Evolutionary conservation across 2,888 invertebrate species (phyloP).

Genomic region (Stenodera caucasica): DNA sequence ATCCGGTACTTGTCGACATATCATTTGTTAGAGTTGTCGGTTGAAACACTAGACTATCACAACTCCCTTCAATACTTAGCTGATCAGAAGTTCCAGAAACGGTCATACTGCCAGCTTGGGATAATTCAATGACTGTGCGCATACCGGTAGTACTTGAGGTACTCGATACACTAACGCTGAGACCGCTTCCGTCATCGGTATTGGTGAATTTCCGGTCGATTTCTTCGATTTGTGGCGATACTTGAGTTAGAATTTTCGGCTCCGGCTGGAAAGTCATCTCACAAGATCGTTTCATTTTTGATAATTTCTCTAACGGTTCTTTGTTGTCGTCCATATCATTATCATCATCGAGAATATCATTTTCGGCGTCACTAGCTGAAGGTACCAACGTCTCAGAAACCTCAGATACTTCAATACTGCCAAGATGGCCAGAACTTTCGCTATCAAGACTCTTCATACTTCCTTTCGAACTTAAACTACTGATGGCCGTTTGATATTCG

Average conservation of each 20-base stretch:
- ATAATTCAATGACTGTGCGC: slow-evolving; percentile 56
- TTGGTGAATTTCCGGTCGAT: slow-evolving; percentile 61
- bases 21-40: slow-evolving; percentile 43
- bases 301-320: slow-evolving; percentile 61
- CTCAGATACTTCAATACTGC: slow-evolving; percentile 89
- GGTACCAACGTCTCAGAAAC: slow-evolving; percentile 91
- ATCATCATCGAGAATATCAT: slow-evolving; percentile 68
- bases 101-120: slow-evolving; percentile 53
- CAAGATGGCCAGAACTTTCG: slow-evolving; percentile 85
- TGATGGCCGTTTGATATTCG: slow-evolving; percentile 84
- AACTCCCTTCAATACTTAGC: slow-evolving; percentile 52
- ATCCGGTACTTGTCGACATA: slow-evolving; percentile 54
- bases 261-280: slow-evolving; percentile 86
- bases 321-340: slow-evolving; percentile 53
- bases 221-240: slow-evolving; percentile 59
- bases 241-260: slow-evolving; percentile 53
- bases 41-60: slow-evolving; percentile 44
- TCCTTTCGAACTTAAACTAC: slow-evolving; percentile 85
- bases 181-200: slow-evolving; percentile 62
- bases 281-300: slow-evolving; percentile 82
- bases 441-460: slow-evolving; percentile 90
- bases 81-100: slow-evolving; percentile 56
- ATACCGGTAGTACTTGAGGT: slow-evolving; percentile 58
- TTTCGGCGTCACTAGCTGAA: slow-evolving; percentile 80
- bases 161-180: slow-evolving; percentile 63